These are phyloP conservation scores for Chrysocyon brachyurus DNA, from an alignment of 2,797 vertebrate species.

Conservation along the genomic window DNA sequence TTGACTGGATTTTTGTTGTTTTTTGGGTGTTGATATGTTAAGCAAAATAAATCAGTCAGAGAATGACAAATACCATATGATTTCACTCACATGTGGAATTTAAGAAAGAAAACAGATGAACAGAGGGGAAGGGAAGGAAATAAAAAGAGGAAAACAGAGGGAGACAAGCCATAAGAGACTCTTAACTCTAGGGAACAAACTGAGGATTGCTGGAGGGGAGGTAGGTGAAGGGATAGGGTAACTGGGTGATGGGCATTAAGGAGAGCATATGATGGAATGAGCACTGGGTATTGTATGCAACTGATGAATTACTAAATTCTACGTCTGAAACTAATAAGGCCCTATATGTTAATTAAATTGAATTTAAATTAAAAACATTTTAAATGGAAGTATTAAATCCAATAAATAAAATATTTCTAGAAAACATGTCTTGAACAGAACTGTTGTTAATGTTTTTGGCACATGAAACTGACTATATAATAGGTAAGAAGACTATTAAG, in stretches of 20 bases:
- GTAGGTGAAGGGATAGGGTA: neutral
- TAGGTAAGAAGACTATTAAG: neutral
- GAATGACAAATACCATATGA: neutral
- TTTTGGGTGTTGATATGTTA: neutral
- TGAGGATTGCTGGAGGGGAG: neutral
- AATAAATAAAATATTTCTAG: neutral
- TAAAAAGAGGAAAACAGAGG: neutral
- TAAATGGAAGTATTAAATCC: neutral
- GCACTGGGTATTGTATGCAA: neutral
- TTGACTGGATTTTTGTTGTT: neutral
- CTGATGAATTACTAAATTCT: neutral
- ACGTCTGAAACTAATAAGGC: neutral
- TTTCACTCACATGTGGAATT: neutral
- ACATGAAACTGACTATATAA: neutral
- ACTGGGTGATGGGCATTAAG: neutral
- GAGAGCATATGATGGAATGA: neutral
- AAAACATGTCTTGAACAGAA: neutral
- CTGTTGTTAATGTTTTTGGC: constrained; percentile 11
- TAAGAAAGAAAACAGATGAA: neutral
- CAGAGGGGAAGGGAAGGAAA: neutral
- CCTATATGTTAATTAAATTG: neutral
- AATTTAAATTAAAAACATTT: neutral
- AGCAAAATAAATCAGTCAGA: neutral
- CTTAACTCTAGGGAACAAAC: neutral
- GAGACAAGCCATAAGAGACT: neutral